Conservation (phyloP, 92 coral and sea anemone genomes). For the Zoanthus gigantus region DNA sequence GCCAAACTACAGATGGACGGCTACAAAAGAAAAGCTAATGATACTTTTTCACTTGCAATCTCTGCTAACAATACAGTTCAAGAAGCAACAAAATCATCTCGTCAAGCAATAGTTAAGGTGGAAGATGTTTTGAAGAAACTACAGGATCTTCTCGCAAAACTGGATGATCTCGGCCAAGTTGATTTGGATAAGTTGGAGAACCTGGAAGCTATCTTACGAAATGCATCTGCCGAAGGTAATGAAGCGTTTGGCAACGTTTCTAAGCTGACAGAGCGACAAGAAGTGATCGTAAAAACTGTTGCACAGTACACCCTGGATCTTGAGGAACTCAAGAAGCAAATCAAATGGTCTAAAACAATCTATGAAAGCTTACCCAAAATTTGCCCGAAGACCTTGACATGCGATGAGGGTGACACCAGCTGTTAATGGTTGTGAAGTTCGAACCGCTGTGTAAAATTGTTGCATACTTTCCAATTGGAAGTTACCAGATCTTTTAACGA, state of each 20-base stretch:
- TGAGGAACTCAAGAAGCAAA: conserved; percentile 39
- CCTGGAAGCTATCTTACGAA: not conserved
- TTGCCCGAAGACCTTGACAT: not conserved
- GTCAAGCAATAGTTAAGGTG: not conserved
- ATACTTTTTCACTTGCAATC: not conserved
- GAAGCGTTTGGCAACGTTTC: not conserved
- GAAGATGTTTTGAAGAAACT: conserved; percentile 11
- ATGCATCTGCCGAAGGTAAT: conserved; percentile 2
- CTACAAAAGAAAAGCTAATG: not conserved
- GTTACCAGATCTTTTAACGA: not conserved
- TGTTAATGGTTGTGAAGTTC: not conserved
- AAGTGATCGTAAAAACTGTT: conserved; percentile 16
- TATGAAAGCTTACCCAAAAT: conserved; percentile 14
- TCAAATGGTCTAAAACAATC: conserved; percentile 12
- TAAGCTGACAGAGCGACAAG: not conserved
- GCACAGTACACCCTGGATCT: conserved; percentile 38
- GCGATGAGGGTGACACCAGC: not conserved
- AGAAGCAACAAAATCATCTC: not conserved
- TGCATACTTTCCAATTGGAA: not conserved
- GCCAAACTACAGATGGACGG: not conserved
- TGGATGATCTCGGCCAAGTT: not conserved
- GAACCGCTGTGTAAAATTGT: not conserved
- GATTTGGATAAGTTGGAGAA: conserved; percentile 4
- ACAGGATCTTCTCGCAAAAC: conserved; percentile 12
- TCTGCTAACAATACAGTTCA: not conserved